Evolutionary conservation across 2,113 vertebrate species (phyloP), one percentile per base, ranked within the genome.

Genomic region (Cololabis saira): DNA sequence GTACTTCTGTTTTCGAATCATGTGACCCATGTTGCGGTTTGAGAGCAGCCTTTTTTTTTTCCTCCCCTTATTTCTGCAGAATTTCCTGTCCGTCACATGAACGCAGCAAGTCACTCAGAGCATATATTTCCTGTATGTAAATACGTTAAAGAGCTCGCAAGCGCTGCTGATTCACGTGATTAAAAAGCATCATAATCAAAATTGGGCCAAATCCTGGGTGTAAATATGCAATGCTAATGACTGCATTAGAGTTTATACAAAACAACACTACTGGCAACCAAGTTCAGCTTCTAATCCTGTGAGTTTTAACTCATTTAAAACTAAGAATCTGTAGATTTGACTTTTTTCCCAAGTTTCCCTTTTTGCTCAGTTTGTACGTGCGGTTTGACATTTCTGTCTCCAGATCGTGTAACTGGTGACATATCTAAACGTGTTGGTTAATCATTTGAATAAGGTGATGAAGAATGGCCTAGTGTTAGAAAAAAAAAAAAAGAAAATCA

Each of bases 21-120:
- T 82, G 90, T 92, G 92, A 94, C 88, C 71, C 47, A 12, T 50
- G 54, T 80, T 93, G 91, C 88, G 87, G 87, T 86, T 86, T 89
- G 77, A 67, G 61, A 76, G 80, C 73, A 70, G 68, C 80, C 83
- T 62, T 19, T 76, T 27, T 27, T n/a, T 27, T 86, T 87, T 83
- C 65, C 84, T 82, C 78, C 67, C 71, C 72, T 75, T 82, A 70
- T 80, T 88, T 87, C 60, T 86, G 85, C 84, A 88, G 84, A 41
- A 84, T 72, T 91, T 91, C 89, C 90, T 89, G 90, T 89, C 86
- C 90, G 78, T 74, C 71, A 77, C 67, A 82, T 85, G 65, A 83
- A 77, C 71, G 77, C 33, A 24, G 55, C 80, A 69, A 80, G 47
- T 65, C 57, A 65, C 16, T 67, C 51, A 61, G 48, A 59, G 64